Conservation (phyloP, 1,140 invertebrate species). For the Trichogramma pretiosum region DNA sequence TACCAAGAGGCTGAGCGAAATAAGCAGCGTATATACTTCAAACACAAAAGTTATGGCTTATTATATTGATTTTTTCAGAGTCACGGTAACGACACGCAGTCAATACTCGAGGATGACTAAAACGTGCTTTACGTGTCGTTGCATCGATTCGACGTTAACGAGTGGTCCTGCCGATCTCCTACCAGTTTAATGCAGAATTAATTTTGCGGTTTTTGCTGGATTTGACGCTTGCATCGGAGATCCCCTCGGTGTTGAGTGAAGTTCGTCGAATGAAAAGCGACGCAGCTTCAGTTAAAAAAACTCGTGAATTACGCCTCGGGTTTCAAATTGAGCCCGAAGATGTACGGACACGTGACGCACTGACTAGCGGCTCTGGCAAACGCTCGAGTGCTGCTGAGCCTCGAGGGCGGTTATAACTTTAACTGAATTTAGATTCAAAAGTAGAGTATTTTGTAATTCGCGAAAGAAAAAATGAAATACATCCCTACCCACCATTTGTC, state of each 20-base stretch:
- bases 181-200: slow-evolving; percentile 82
- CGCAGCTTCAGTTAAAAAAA: neutral
- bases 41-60: slow-evolving; percentile 58
- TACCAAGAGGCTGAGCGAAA: slow-evolving; percentile 70
- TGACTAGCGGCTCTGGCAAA: slow-evolving; percentile 72
- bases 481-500: slow-evolving; percentile 75
- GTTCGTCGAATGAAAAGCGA: neutral
- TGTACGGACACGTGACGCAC: slow-evolving; percentile 83
- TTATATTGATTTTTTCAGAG: slow-evolving; percentile 53
- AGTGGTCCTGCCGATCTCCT: slow-evolving; percentile 82
- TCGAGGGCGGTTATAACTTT: slow-evolving; percentile 93
- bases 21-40: slow-evolving; percentile 60
- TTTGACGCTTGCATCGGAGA: slow-evolving; percentile 90
- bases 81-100: slow-evolving; percentile 84
- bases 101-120: slow-evolving; percentile 64
- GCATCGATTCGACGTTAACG: slow-evolving; percentile 81
- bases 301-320: slow-evolving; percentile 35
- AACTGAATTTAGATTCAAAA: too few species aligned
- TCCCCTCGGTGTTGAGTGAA: slow-evolving; percentile 63
- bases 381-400: slow-evolving; percentile 69
- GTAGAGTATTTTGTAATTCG: too few species aligned
- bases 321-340: slow-evolving; percentile 78
- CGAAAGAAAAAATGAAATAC: slow-evolving; percentile 78
- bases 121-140: slow-evolving; percentile 81
- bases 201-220: slow-evolving; percentile 86